phyloP scores from a whole-genome alignment of 2,888 invertebrate genomes.

The Hydraecia micacea region DNA sequence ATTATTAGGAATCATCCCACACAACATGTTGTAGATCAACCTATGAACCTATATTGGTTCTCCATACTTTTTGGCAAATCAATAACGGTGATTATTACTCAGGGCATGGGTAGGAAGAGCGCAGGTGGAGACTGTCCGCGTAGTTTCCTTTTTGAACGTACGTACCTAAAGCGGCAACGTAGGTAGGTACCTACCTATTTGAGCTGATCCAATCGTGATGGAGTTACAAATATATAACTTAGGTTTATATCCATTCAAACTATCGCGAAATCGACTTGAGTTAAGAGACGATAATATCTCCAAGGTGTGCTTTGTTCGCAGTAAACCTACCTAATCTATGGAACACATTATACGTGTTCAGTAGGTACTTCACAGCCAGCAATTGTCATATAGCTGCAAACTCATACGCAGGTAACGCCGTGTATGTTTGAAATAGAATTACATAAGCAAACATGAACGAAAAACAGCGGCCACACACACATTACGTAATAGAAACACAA shows the following conservation, averaged over 20 bases:
- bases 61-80: not conserved
- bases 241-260: not conserved
- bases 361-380: not conserved
- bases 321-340: not conserved
- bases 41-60: not conserved
- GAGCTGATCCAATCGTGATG: not conserved
- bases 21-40: not conserved
- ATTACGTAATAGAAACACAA: conserved; percentile 72
- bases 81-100: not conserved
- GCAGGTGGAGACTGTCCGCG: not conserved
- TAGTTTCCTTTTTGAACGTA: not conserved
- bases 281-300: not conserved
- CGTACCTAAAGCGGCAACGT: not conserved
- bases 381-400: conserved; percentile 23
- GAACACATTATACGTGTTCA: not conserved
- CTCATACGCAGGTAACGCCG: not conserved
- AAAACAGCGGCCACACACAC: conserved; percentile 53
- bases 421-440: conserved; percentile 27
- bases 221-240: not conserved
- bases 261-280: too few species aligned
- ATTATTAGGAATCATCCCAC: not conserved
- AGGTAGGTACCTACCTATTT: not conserved
- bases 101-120: not conserved
- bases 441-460: conserved; percentile 29
- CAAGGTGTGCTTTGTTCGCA: conserved; percentile 2